Evolutionary conservation across 2,797 vertebrate species (phyloP).

Genomic region (Galagoides demidoff): DNA sequence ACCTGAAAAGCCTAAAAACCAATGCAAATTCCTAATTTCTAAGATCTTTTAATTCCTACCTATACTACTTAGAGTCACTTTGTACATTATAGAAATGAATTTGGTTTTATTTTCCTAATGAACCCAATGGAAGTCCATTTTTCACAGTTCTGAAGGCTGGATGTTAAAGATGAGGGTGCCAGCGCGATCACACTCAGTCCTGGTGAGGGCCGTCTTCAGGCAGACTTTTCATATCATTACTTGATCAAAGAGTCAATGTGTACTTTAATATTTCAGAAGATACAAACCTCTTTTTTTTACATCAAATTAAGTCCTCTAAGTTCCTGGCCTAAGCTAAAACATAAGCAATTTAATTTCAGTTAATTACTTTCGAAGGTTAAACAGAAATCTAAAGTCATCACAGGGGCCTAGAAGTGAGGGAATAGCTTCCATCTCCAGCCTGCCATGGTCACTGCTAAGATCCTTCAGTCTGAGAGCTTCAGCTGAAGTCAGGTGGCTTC

Average conservation of each 20-base stretch:
- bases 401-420: background rate
- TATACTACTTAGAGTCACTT: background rate
- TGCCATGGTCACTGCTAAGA: background rate
- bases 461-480: background rate
- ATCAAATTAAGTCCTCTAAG: background rate
- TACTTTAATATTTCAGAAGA: constrained; percentile 2
- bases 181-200: background rate
- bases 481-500: background rate
- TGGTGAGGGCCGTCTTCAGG: background rate
- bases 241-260: background rate
- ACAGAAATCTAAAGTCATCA: background rate
- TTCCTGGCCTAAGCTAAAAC: background rate
- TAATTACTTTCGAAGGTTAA: background rate
- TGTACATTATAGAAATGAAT: background rate
- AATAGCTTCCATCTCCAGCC: background rate
- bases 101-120: background rate
- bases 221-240: background rate
- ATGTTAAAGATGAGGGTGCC: background rate
- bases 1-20: background rate
- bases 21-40: background rate
- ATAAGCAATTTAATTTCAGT: background rate
- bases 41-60: background rate
- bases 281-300: background rate
- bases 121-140: background rate
- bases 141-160: background rate